These are phyloP conservation scores for Hycleus phaleratus DNA, from an alignment of 1,140 invertebrate genomes.

Conservation along the genomic window DNA sequence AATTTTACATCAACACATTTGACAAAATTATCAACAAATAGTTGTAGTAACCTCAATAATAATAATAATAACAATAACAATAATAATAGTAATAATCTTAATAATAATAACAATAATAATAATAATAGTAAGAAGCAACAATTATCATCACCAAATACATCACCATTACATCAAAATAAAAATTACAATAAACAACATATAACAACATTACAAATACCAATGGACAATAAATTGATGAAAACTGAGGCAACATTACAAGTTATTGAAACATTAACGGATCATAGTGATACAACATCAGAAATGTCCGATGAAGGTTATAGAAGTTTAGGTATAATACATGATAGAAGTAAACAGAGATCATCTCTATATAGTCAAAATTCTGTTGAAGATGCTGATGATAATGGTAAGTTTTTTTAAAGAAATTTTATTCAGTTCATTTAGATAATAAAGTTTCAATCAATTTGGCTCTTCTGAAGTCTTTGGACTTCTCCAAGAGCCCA, in stretches of 20 bases:
- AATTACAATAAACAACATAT: slow-evolving; percentile 22
- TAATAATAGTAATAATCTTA: slow-evolving; percentile 4
- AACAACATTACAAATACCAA: slow-evolving; percentile 34
- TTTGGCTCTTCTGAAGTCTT: too few relatives aligned
- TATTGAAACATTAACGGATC: slow-evolving; percentile 32
- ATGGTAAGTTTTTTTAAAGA: slow-evolving; percentile 43
- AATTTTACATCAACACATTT: slow-evolving; percentile 35
- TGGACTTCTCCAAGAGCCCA: too few relatives aligned
- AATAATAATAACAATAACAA: too few relatives aligned
- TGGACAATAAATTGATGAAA: slow-evolving; percentile 29
- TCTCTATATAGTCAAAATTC: slow-evolving; percentile 59
- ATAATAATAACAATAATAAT: too few relatives aligned
- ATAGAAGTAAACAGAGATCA: slow-evolving; percentile 48
- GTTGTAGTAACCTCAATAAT: neutral
- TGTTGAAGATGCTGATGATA: slow-evolving; percentile 58
- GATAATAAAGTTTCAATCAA: too few relatives aligned
- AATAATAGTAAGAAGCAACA: slow-evolving; percentile 20
- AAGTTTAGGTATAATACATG: slow-evolving; percentile 63
- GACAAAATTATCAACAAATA: slow-evolving; percentile 25
- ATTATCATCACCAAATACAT: slow-evolving; percentile 13
- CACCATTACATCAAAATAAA: slow-evolving; percentile 15
- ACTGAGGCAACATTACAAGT: slow-evolving; percentile 33
- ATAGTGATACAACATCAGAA: slow-evolving; percentile 77
- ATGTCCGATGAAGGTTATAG: slow-evolving; percentile 82
- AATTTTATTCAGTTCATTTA: too few relatives aligned